Percentiles rank a stretch among this genome's conserved stretches.
Conservation (phyloP, 1,140 invertebrate species). For the Charaxes varanes region DNA sequence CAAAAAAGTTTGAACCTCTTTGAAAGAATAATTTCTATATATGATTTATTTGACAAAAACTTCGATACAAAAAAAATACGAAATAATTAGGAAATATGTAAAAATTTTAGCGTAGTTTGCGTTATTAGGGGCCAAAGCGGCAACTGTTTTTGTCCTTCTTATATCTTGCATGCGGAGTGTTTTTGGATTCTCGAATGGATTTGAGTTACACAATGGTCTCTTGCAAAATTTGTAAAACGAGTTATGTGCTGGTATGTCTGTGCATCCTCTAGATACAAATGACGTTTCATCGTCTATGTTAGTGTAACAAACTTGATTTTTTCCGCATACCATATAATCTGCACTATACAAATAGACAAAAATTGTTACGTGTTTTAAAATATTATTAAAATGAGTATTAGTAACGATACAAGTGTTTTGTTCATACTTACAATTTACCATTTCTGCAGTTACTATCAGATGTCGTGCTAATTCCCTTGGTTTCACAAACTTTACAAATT, state of each 20-base stretch:
- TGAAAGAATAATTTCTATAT: too few relatives aligned
- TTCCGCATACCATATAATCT: conserved; percentile 33
- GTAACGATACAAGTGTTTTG: conserved; percentile 6
- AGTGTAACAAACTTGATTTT: conserved; percentile 38
- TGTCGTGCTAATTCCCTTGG: conserved; percentile 26
- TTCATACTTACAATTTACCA: conserved; percentile 36
- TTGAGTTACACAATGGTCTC: conserved; percentile 28
- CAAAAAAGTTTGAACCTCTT: too few relatives aligned
- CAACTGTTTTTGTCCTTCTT: too few relatives aligned
- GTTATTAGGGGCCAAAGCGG: too few relatives aligned
- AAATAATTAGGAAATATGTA: too few relatives aligned
- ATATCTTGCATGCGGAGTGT: neutral
- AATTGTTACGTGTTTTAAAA: conserved; percentile 2
- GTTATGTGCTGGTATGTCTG: conserved; percentile 35
- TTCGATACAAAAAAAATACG: too few relatives aligned
- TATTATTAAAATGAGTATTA: conserved; percentile 5
- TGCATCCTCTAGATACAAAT: conserved; percentile 41
- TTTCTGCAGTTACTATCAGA: conserved; percentile 29
- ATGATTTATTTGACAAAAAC: too few relatives aligned
- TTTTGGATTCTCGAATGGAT: conserved; percentile 18
- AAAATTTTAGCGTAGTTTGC: too few relatives aligned
- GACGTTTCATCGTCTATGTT: conserved; percentile 31
- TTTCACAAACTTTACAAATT: conserved; percentile 45
- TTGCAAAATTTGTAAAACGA: conserved; percentile 41
- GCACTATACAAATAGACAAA: conserved; percentile 22